Conservation (phyloP, 2,113 vertebrate species). For the Azemiops feae region DNA sequence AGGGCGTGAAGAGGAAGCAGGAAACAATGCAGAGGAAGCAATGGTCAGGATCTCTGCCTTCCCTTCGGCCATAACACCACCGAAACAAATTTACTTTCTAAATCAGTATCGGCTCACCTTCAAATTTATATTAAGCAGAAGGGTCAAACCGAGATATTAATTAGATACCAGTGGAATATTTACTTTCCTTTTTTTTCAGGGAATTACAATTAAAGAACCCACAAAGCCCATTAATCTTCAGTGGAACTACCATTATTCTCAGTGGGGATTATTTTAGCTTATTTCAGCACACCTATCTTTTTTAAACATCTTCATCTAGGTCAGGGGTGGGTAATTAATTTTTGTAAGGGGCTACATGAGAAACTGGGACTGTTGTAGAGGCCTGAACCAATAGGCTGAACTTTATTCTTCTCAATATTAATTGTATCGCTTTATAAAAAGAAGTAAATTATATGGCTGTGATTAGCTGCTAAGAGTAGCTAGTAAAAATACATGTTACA, state of each 20-base stretch:
- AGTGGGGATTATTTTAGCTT: background rate
- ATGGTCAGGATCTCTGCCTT: conserved; percentile 6
- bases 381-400: background rate
- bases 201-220: background rate
- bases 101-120: conserved; percentile 66
- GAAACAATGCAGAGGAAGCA: conserved; percentile 48
- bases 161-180: rapidly evolving
- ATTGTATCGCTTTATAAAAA: background rate
- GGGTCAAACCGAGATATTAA: conserved; percentile 48
- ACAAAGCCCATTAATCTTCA: background rate
- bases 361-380: background rate
- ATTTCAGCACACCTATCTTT: background rate
- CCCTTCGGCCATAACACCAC: conserved; percentile 45
- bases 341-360: background rate
- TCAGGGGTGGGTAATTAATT: background rate
- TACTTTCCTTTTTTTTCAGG: background rate
- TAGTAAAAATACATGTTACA: background rate
- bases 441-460: background rate
- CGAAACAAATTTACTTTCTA: conserved; percentile 22
- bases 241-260: background rate
- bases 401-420: background rate
- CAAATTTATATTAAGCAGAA: conserved; percentile 67
- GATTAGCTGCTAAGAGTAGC: background rate
- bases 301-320: background rate
- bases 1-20: conserved; percentile 80